Evolutionary conservation across 2,113 vertebrate genomes (phyloP).

Genomic region (Noturus placidus): DNA sequence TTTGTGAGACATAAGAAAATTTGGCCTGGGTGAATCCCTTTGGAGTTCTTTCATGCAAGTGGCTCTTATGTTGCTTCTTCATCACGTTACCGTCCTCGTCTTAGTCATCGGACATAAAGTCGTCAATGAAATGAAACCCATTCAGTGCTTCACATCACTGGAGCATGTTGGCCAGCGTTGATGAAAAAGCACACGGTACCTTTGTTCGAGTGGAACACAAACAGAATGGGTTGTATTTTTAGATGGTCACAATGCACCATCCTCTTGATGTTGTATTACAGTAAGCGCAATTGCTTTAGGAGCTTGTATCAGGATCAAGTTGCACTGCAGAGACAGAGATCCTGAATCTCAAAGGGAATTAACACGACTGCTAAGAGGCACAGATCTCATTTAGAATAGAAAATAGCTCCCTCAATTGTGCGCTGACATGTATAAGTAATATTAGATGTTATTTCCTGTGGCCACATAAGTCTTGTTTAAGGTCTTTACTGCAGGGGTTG

Average conservation of each 20-base stretch:
- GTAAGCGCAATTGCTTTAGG: conserved; percentile 38
- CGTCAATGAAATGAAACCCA: background rate
- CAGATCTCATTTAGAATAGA: conserved; percentile 39
- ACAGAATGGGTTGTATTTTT: conserved; percentile 26
- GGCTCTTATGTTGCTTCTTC: background rate
- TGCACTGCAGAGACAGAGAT: conserved; percentile 46
- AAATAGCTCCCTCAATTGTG: conserved; percentile 21
- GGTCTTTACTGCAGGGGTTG: conserved; percentile 5
- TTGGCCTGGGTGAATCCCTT: background rate
- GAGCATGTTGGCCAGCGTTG: background rate
- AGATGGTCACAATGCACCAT: conserved; percentile 9
- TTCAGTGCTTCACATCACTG: background rate
- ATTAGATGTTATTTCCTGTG: conserved; percentile 8
- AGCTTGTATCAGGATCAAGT: conserved; percentile 34
- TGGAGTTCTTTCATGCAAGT: background rate
- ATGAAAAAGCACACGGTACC: background rate
- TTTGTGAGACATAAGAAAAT: background rate
- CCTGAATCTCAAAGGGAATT: conserved; percentile 39
- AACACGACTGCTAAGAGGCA: conserved; percentile 25
- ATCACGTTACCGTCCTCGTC: background rate
- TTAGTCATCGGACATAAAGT: background rate
- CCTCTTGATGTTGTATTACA: conserved; percentile 44
- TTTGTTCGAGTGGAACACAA: background rate
- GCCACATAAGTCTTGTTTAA: conserved; percentile 25
- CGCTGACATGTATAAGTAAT: conserved; percentile 5